Base-by-base conservation (phyloP, 37 sponge, comb jelly and placozoan genomes). In the Lycopodina hypogea region DNA sequence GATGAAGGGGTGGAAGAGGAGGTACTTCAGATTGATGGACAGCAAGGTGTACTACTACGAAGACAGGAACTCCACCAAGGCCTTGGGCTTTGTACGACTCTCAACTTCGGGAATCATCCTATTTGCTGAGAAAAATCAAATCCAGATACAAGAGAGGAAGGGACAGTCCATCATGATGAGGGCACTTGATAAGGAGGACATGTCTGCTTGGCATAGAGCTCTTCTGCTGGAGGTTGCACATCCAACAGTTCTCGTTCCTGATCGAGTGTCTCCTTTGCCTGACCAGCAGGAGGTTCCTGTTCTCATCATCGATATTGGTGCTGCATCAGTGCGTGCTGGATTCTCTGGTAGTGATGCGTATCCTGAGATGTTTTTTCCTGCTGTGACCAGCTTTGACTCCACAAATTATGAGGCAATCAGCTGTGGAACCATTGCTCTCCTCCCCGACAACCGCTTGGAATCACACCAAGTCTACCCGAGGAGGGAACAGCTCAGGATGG, bases 291-390 rank as follows among this genome's bases (percentile, higher is more conserved):
- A 67, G 3, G 34, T 58, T 8, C 73, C 83, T 19, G 63, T 84
- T 35, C 42, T 90, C 39, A 84, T 92, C 50, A 76, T 94, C 24
- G 94, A 94, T 38, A 78, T 94, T 58, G 94, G 94, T 0, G 78
- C 91, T 2, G 84, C 72, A 30, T 90, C 94, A 30, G 79, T 90
- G 7, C 70, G 94, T 33, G 94, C 90, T 36, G 94, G 94, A 24
- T 78, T 83, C 55, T 88, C 77, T 0, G 71, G 60, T 19, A 85
- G 84, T 1, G 59, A 86, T 77, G 52, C 84, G 45, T 87, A 90
- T 36, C 94, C 94, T 0, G 87, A 89, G 56, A 42, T 93, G 35
- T 93, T 86, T 62, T 89, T 93, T 19, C 94, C 94, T n/a, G 67
- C 75, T 58, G 94, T 93, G 66, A 74, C 83, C 65, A 75, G 80